Evolutionary conservation across 2,797 vertebrate species (phyloP).

Genomic region (Halcyon smyrnensis): DNA sequence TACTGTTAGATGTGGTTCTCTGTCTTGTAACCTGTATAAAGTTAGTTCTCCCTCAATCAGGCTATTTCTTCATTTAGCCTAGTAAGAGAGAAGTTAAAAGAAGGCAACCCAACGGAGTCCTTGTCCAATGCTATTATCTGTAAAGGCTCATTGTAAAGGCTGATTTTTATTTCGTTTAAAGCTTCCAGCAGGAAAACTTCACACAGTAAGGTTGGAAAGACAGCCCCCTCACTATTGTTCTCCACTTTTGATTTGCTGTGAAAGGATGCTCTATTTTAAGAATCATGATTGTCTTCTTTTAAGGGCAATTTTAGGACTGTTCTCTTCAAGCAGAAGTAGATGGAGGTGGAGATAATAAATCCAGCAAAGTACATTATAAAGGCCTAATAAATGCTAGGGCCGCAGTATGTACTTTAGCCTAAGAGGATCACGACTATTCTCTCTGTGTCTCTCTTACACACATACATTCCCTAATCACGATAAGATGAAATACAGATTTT

Average conservation of each 20-base stretch:
- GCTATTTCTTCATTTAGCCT: slow-evolving; percentile 54
- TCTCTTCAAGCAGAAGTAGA: slow-evolving; percentile 65
- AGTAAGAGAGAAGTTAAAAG: slow-evolving; percentile 60
- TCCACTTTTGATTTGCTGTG: slow-evolving; percentile 69
- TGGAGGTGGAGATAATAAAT: slow-evolving; percentile 67
- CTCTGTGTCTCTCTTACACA: not conserved
- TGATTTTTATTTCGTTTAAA: slow-evolving; percentile 67
- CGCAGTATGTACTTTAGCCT: slow-evolving; percentile 24
- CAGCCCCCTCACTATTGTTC: slow-evolving; percentile 50
- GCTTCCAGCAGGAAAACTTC: slow-evolving; percentile 64
- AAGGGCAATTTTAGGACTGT: slow-evolving; percentile 63
- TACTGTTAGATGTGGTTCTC: not conserved
- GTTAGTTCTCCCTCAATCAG: slow-evolving; percentile 36
- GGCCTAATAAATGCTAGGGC: slow-evolving; percentile 47
- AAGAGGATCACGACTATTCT: slow-evolving; percentile 48
- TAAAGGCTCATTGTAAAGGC: slow-evolving; percentile 53
- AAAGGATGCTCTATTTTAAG: slow-evolving; percentile 70
- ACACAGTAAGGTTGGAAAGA: slow-evolving; percentile 51
- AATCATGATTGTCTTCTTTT: slow-evolving; percentile 69
- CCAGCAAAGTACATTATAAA: slow-evolving; percentile 66
- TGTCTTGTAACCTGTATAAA: slow-evolving; percentile 37
- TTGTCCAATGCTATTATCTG: slow-evolving; percentile 49
- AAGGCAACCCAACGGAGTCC: slow-evolving; percentile 58
- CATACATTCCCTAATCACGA: not conserved
- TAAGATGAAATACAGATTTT: slow-evolving; percentile 31